Evolutionary conservation across 1,140 invertebrate genomes (phyloP).

Genomic region (Bombus haemorrhoidalis): DNA sequence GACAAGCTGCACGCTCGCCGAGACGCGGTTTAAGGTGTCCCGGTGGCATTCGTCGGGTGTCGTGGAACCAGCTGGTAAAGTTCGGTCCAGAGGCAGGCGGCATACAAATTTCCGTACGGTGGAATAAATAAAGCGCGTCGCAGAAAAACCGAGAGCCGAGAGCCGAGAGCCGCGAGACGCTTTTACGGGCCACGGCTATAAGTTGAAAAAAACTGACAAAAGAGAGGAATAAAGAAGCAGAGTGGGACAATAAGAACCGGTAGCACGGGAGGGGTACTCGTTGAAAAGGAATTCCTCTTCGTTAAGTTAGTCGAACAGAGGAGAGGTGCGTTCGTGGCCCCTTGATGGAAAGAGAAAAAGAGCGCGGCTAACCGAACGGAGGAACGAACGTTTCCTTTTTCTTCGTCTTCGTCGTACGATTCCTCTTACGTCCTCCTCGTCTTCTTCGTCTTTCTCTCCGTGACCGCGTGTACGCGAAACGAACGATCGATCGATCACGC

Average conservation of each 20-base stretch:
- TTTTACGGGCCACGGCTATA: constrained; percentile 35
- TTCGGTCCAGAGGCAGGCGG: constrained; percentile 18
- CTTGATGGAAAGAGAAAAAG: constrained; percentile 30
- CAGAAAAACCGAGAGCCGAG: background rate
- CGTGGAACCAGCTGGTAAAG: constrained; percentile 11
- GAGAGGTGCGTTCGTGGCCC: background rate
- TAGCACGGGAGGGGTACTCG: constrained; percentile 40
- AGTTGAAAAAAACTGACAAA: constrained; percentile 58
- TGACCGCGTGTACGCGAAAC: constrained; percentile 24
- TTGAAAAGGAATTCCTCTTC: constrained; percentile 59
- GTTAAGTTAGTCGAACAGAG: constrained; percentile 51
- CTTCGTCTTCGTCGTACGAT: constrained; percentile 6
- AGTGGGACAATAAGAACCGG: constrained; percentile 67
- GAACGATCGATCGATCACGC: constrained; percentile 50
- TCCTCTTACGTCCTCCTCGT: constrained; percentile 1
- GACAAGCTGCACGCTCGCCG: background rate
- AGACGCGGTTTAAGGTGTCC: constrained; percentile 1
- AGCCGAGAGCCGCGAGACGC: background rate
- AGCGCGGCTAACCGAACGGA: constrained; percentile 16
- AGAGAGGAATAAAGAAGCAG: constrained; percentile 55
- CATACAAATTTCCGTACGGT: constrained; percentile 42
- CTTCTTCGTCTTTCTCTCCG: background rate
- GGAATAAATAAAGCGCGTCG: constrained; percentile 21
- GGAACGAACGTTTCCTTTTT: constrained; percentile 5
- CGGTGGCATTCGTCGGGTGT: background rate